Evolutionary conservation across 2,797 vertebrate genomes (phyloP), one percentile per base, ranked within the genome.

Genomic region (Falco columbarius): DNA sequence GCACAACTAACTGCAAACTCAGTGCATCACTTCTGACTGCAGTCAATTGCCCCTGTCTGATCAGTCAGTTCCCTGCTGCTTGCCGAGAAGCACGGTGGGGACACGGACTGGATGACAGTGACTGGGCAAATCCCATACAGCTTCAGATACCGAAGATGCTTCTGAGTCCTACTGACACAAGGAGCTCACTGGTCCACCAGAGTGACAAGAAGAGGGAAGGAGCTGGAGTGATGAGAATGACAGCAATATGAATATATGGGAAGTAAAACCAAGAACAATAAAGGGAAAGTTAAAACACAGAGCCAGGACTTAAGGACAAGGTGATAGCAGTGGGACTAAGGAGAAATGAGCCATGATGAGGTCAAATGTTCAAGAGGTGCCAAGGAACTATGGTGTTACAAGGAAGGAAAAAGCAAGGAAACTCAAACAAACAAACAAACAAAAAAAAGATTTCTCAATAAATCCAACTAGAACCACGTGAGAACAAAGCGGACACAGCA

Each of bases 341-440:
- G 12, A 79, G 46, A 80, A 90, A 42, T 12, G 11, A 26, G 38
- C 8, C 42, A n/a, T 23, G 30, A 93, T 23, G 30, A 93, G 32
- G 58, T 68, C 59, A 86, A 65, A 47, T 3, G 62, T 54, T 89
- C 74, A 66, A 73, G 38, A 79, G 27, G 10, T 59, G 47, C 40
- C 29, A 86, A 47, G 34, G 59, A 26, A 82, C 46, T 61, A 8
- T 1, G 3, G 10, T 9, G 54, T 84, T 63, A 83, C 26, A 80
- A 52, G 44, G 52, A 96, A 94, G n/a, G 23, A 87, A 91, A 90
- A 86, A 10, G 27, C 46, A 79, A 89, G 40, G 55, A 79, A 95
- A 86, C 5, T 34, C 40, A 21, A 22, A 52, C 10, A 49, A 18
- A n/a, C 66, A 62, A 3, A 19, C 15, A 27, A 63, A 40, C 11